Evolutionary conservation across 2,797 vertebrate species (phyloP).

Genomic region (Smutsia gigantea): DNA sequence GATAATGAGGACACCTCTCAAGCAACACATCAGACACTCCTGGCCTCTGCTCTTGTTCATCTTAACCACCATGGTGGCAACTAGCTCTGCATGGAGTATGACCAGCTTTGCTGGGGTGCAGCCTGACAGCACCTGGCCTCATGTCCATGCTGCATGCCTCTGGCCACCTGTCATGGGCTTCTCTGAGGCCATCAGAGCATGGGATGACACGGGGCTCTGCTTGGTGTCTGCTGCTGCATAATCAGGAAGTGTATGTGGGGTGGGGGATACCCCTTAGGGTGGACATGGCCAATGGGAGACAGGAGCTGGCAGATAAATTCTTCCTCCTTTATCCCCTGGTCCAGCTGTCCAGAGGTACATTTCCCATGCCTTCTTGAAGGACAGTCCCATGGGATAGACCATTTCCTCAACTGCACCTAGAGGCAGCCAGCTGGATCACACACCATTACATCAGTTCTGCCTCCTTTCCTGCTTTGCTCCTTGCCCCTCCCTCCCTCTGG

Average conservation of each 20-base stretch:
- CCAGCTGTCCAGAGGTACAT: background rate
- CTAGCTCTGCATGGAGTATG: rapidly evolving
- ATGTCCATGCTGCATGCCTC: rapidly evolving
- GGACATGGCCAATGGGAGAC: background rate
- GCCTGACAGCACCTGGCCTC: background rate
- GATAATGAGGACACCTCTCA: background rate
- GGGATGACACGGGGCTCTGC: background rate
- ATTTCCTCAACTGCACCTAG: rapidly evolving
- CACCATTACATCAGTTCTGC: background rate
- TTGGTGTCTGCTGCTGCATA: background rate
- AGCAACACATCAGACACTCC: background rate
- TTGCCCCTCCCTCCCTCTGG: background rate
- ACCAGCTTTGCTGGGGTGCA: background rate
- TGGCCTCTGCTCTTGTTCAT: background rate
- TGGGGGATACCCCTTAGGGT: background rate
- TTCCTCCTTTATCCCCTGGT: background rate
- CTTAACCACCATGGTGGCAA: background rate
- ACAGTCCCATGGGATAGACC: background rate
- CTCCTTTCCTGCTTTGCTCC: background rate
- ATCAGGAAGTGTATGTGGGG: rapidly evolving
- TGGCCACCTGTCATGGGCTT: background rate
- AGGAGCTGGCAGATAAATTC: background rate
- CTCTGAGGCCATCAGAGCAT: too few species aligned
- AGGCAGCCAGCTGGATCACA: background rate
- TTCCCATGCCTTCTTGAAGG: background rate